These are phyloP conservation scores for Watersipora subatra DNA, from an alignment of 1,140 invertebrate genomes.

Conservation along the genomic window DNA sequence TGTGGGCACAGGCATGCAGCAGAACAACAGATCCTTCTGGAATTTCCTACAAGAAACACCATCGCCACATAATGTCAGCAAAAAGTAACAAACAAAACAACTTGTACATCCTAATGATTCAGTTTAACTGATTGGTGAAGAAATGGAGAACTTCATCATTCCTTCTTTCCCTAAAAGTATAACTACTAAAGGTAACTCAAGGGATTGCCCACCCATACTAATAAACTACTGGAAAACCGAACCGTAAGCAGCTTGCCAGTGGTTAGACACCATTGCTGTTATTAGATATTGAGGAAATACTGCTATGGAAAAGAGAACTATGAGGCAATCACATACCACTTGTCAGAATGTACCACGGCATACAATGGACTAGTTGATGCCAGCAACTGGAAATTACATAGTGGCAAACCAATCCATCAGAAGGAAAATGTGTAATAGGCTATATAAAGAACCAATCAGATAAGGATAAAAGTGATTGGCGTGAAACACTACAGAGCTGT, in stretches of 20 bases:
- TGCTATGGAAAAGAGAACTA: too few species aligned
- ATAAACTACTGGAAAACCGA: not conserved
- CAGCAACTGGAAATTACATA: not conserved
- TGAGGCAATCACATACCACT: too few species aligned
- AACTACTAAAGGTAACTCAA: not conserved
- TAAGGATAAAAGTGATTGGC: too few species aligned
- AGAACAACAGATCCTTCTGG: slow-evolving; percentile 83
- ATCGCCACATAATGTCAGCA: too few species aligned
- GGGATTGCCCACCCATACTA: not conserved
- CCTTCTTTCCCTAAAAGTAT: not conserved
- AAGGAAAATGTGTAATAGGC: not conserved
- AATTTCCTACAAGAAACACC: slow-evolving; percentile 62
- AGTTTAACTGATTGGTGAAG: not conserved
- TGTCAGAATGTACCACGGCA: not conserved
- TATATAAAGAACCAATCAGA: not conserved
- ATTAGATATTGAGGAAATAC: too few species aligned
- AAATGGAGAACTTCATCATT: not conserved
- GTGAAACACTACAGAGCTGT: too few species aligned
- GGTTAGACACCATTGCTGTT: too few species aligned
- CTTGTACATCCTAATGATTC: not conserved
- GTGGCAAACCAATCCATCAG: not conserved
- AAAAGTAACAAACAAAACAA: slow-evolving; percentile 4
- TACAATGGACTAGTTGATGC: not conserved
- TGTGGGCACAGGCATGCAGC: slow-evolving; percentile 96
- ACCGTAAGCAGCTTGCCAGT: too few species aligned